A percentile compares a stretch with the other conserved stretches of the same genome.
Conservation (phyloP, 2,888 invertebrate genomes). For the Limnephilus auricula region DNA sequence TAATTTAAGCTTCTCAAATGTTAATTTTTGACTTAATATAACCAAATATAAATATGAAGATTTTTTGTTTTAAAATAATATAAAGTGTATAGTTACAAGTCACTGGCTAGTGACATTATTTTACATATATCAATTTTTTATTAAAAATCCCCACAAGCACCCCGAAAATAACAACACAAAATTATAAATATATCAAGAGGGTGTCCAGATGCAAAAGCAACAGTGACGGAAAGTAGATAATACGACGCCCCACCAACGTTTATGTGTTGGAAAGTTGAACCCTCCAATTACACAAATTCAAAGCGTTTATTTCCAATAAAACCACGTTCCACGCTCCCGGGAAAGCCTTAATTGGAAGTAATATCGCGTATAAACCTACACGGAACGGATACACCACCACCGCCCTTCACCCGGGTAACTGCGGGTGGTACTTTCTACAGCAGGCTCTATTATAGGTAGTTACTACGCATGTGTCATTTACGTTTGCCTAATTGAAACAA, state of each 20-base stretch:
- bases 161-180: not conserved
- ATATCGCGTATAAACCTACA: slow-evolving; percentile 3
- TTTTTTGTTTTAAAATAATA: too few species aligned
- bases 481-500: not conserved
- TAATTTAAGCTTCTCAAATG: too few species aligned
- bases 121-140: not conserved
- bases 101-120: not conserved
- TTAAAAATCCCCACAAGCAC: not conserved
- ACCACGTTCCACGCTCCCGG: not conserved
- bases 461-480: not conserved
- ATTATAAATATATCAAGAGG: not conserved
- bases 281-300: slow-evolving; percentile 19
- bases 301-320: slow-evolving; percentile 5
- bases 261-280: not conserved
- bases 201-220: not conserved
- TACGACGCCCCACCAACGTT: not conserved
- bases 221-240: not conserved
- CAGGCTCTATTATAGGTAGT: not conserved
- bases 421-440: not conserved
- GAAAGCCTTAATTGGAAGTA: slow-evolving; percentile 26
- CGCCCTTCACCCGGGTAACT: not conserved
- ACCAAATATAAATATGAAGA: too few species aligned
- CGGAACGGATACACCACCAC: not conserved
- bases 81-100: too few species aligned
- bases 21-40: too few species aligned